Evolutionary conservation across 2,888 invertebrate genomes (phyloP), one percentile per base, ranked within the genome.

Genomic region (Ophonus ardosiacus): DNA sequence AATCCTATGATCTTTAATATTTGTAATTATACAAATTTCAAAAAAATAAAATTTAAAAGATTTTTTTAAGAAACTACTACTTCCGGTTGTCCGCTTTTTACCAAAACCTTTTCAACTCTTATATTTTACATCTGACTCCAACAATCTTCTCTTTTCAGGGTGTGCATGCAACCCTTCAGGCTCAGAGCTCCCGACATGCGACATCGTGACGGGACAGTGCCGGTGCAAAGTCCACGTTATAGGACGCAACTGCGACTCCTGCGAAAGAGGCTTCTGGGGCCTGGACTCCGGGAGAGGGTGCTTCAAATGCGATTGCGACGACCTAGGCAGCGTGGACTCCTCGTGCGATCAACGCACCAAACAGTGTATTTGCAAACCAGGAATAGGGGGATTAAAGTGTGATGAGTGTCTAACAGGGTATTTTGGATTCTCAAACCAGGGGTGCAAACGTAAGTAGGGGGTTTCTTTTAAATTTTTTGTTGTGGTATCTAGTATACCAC

Each of bases 161-260:
- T 98, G 98, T 90, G 95, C 95, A 88, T 98, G 98, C 90, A 95
- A 95, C 87, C 90, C 92, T n/a, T 89, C 93, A 80, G 97, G 97
- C 2, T 94, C 97, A 3, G 92, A 94, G 87, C 93, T 94, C 86
- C 92, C 93, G 86, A 93, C 93, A 31, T 97, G 97, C 89, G 96
- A 97, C 90, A 95, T 95, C 87, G 93, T 94, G 40, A 94, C 94
- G 7, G 97, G 97, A 0, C 96, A 96, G 89, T 97, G 97, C 89
- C 93, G 94, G 81, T 97, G 97, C 90, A 93, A 93, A 87, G 92
- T 93, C 18, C 94, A 96, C 89, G 96, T 96, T 87, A 93, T 93
- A 8, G 97, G 97, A 59, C 92, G 94, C 81, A 94, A 95, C 71
- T 97, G 97, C 89, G 95, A 96, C 88, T 93, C 93, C 84, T 97